Base-by-base conservation (phyloP, 1,140 invertebrate species). In the Holotrichia oblita region DNA sequence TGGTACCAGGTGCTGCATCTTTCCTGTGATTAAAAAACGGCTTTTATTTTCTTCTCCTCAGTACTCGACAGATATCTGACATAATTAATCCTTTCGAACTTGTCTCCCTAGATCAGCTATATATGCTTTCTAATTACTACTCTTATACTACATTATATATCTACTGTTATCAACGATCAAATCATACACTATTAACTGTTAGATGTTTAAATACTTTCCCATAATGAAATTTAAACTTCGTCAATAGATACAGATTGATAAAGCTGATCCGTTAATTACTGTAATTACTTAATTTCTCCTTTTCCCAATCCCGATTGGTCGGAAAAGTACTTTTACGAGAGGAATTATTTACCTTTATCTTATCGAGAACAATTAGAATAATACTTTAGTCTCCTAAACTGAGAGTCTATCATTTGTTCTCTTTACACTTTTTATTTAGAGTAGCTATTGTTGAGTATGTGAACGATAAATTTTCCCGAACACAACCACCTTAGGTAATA, bases 401-500 rank as follows among this genome's bases (percentile, higher is more conserved):
- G 61, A 20, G 22, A 20, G 22, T 64, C 61, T 20, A 64, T 64
- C 17, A 64, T 69, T 7, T 20, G 0, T 22, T 34, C 24, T 69
- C 9, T 69, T 61, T 61, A 61, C 59, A 4, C 59, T 20, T 61
- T 20, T 61, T 61, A 69, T 12, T 69, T 7, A 7, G 3, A 69
- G 20, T 24, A 22, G 20, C 22, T 20, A 34, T 20, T 69, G 22
- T 34, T 69, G 20, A n/a, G 0, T 24, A 1, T 27, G 61, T 69
- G 61, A 69, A 69, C 61, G 22, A 69, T 69, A 69, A 69, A 69
- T 69, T 34, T 22, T 34, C 61, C 0, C 20, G 12, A 2, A 69
- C 0, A 69, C 61, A 24, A 10, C 3, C 12, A 24, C 3, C 17
- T 17, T 8, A 69, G 61, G 61, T 69, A 69, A 69, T 69, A 69